Conservation (phyloP, 2,888 invertebrate species). For the Shargacucullia verbasci region DNA sequence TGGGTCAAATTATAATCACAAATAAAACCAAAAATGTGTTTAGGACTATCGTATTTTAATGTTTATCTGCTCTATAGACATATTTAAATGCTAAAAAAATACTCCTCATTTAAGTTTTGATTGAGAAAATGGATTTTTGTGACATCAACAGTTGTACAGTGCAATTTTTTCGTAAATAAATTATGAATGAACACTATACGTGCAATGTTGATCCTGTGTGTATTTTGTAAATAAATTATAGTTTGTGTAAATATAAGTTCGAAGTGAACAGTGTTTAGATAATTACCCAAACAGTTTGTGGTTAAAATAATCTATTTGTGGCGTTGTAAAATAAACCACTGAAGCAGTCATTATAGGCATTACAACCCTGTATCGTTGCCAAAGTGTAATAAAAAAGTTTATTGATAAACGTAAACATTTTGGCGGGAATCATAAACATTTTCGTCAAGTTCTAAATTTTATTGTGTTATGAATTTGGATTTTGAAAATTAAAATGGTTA, state of each 20-base stretch:
- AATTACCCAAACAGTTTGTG: constrained; percentile 37
- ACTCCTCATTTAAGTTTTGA: constrained; percentile 20
- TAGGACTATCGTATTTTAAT: constrained; percentile 28
- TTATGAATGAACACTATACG: constrained; percentile 19
- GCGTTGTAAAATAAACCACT: constrained; percentile 49
- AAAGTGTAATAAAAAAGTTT: constrained; percentile 47
- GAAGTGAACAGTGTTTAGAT: constrained; percentile 45
- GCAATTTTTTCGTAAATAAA: constrained; percentile 36
- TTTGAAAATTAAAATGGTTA: constrained; percentile 82
- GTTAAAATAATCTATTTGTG: constrained; percentile 55
- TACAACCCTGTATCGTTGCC: constrained; percentile 31
- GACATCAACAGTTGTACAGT: constrained; percentile 7
- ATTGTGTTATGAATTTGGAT: constrained; percentile 45
- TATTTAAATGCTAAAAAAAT: constrained; percentile 19
- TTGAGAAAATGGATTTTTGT: constrained; percentile 27
- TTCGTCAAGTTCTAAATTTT: constrained; percentile 20
- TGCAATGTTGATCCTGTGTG: constrained; percentile 16
- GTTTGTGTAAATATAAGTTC: constrained; percentile 26
- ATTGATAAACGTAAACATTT: constrained; percentile 18
- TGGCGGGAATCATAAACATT: constrained; percentile 49
- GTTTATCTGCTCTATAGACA: constrained; percentile 11
- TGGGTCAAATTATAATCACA: constrained; percentile 47
- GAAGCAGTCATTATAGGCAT: constrained; percentile 36
- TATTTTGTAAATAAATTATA: constrained; percentile 21
- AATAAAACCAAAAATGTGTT: constrained; percentile 46